Base-by-base conservation (phyloP, 2,888 invertebrate genomes). In the Melanargia galathea region DNA sequence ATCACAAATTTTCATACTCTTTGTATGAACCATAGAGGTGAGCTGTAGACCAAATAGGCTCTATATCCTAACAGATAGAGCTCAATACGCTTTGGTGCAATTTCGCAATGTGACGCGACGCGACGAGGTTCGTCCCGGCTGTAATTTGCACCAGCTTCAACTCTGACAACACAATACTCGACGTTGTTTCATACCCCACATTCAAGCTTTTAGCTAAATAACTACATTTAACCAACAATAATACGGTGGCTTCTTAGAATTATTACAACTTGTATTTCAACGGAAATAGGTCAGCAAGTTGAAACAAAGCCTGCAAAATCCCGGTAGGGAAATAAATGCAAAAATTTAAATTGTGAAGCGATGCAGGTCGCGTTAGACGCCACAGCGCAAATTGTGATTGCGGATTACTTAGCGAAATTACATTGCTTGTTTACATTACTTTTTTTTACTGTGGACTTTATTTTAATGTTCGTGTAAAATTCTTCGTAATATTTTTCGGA, bases 371-470 rank as follows among this genome's bases (percentile, higher is more conserved):
- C 33, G 33, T 33, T 33, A 48, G n/a, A 58, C 46, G 57, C n/a
- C 8, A 18, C 56, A 5, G 35, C 20, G 57, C 20, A 20, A 48
- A 48, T 59, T 38, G 49, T 40, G 43, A 49, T 51, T 57, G 62
- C 43, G 57, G 51, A 51, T 55, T 57, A 62, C 62, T 62, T 62
- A 62, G 49, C 43, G 57, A 51, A 43, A 62, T 62, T 57, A 45
- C 62, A 49, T 49, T 26, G 24, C 49, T 55, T 24, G 55, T 40
- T 55, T 38, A 40, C 40, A 10, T n/a, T n/a, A n/a, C n/a, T 13
- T 7, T 24, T 55, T 55, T 13, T n/a, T 20, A 52, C 11, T 20
- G 35, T 16, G n/a, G 4, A 24, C 13, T 55, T 16, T 16, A 38
- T 24, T 13, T 40, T 8, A 40, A 38, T 13, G 2, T 22, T 20